Evolutionary conservation across 2,113 vertebrate genomes (phyloP).

Genomic region (Ramphastos sulfuratus): DNA sequence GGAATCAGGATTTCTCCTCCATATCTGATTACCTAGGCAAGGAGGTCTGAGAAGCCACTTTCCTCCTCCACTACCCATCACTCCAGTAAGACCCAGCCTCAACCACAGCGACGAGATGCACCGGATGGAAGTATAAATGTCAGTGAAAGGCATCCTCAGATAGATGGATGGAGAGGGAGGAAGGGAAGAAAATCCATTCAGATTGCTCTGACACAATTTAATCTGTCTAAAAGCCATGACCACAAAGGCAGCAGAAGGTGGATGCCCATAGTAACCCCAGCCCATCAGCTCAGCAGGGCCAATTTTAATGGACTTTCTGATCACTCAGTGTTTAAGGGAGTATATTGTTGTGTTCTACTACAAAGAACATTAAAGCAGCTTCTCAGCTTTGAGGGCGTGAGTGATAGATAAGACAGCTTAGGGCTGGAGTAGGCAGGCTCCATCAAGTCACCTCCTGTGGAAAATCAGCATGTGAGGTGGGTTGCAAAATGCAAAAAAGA

Average conservation of each 20-base stretch:
- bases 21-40: not conserved
- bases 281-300: slow-evolving; percentile 17
- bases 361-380: not conserved
- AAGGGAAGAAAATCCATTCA: not conserved
- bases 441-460: not conserved
- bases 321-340: not conserved
- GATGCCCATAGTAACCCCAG: not conserved
- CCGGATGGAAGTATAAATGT: not conserved
- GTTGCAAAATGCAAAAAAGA: not conserved
- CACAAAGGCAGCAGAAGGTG: not conserved
- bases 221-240: slow-evolving; percentile 14
- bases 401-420: not conserved
- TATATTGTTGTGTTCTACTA: not conserved
- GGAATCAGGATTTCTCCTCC: not conserved
- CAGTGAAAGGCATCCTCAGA: not conserved
- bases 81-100: not conserved
- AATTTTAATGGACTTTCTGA: not conserved
- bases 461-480: not conserved
- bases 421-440: not conserved
- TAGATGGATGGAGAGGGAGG: not conserved
- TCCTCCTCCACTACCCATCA: not conserved
- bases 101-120: rapidly evolving
- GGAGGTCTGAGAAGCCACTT: not conserved
- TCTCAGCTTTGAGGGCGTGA: not conserved
- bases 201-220: not conserved